Conservation (phyloP, 2,797 vertebrate genomes). For the Champsocephalus gunnari region DNA sequence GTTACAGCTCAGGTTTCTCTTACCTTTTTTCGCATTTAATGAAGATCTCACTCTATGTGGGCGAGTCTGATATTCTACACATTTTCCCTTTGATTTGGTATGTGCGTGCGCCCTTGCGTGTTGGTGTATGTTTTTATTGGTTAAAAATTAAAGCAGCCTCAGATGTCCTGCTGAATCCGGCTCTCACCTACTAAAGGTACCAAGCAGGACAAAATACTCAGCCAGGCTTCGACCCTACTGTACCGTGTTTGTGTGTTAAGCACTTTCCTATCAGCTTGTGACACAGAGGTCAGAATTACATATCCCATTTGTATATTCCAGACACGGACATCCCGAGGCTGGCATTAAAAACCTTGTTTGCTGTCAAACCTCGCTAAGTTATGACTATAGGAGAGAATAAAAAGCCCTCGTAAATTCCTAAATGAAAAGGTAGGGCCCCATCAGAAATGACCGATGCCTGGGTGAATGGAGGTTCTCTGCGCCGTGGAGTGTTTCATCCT, state of each 20-base stretch:
- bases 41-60: not conserved
- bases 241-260: conserved; percentile 3
- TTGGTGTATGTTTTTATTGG: conserved; percentile 9
- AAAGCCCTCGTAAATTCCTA: conserved; percentile 60
- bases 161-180: conserved; percentile 31
- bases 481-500: conserved; percentile 56
- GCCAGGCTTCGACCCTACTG: conserved; percentile 40
- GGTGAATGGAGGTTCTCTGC: conserved; percentile 42
- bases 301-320: conserved; percentile 43
- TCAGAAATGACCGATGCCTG: conserved; percentile 48
- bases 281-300: not conserved
- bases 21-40: not conserved
- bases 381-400: conserved; percentile 40
- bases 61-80: not conserved
- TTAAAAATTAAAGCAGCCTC: conserved; percentile 21
- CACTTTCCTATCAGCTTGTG: conserved; percentile 12
- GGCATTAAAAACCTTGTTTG: conserved; percentile 57
- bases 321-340: conserved; percentile 28
- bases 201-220: conserved; percentile 10
- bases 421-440: conserved; percentile 52
- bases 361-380: conserved; percentile 59
- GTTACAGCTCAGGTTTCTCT: not conserved
- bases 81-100: not conserved
- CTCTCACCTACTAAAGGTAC: conserved; percentile 20
- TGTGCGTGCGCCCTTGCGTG: conserved; percentile 1